Percentiles rank a stretch among this genome's conserved stretches.
Evolutionary conservation across 2,888 invertebrate genomes (phyloP).

Genomic region (Cetonia aurata): DNA sequence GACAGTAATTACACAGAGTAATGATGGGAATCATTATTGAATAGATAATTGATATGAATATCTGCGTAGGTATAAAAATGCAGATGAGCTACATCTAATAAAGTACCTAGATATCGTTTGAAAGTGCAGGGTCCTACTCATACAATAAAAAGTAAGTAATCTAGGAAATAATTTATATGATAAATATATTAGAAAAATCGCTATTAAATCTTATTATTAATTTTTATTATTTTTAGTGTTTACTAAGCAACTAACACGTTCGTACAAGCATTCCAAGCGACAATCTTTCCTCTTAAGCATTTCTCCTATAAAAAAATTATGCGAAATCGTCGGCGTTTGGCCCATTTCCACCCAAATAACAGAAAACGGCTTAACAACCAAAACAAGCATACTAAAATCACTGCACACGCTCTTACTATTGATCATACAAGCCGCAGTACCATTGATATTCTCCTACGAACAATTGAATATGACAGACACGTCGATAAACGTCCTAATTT

Average conservation of each 20-base stretch:
- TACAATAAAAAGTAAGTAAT: too few relatives aligned
- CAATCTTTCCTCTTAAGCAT: constrained; percentile 24
- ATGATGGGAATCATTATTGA: too few relatives aligned
- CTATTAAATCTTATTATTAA: too few relatives aligned
- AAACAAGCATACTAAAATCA: constrained; percentile 39
- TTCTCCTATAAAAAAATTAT: constrained; percentile 32
- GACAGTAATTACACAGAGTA: too few relatives aligned
- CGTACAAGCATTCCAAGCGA: background rate
- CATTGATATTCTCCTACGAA: constrained; percentile 8
- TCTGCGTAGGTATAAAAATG: too few relatives aligned
- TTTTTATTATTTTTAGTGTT: too few relatives aligned
- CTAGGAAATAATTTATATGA: too few relatives aligned
- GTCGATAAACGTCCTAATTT: constrained; percentile 40
- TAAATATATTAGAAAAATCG: too few relatives aligned
- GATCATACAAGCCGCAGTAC: constrained; percentile 11
- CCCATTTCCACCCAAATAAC: constrained; percentile 18
- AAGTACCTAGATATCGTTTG: too few relatives aligned
- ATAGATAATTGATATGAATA: too few relatives aligned
- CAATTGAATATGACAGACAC: background rate
- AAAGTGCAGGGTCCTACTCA: too few relatives aligned
- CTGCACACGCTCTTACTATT: constrained; percentile 35
- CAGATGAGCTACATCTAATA: too few relatives aligned
- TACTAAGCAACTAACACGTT: background rate
- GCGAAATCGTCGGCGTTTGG: constrained; percentile 40
- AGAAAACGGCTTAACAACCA: background rate